Evolutionary conservation across 2,797 vertebrate species (phyloP), one percentile per base, ranked within the genome.

Genomic region (Eulemur albifrons): DNA sequence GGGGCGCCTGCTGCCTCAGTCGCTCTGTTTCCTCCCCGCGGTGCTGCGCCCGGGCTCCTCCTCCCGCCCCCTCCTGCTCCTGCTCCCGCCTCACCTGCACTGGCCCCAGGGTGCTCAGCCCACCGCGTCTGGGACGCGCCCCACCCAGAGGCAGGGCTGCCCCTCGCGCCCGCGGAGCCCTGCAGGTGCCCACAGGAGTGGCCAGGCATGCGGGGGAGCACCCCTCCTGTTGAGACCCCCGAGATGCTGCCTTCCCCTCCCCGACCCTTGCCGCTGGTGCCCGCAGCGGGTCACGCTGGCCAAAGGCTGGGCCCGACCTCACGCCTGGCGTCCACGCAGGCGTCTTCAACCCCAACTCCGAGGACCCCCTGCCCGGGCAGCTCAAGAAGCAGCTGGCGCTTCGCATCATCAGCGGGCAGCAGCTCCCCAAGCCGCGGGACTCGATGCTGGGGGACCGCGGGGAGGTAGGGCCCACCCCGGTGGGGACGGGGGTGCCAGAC

Each of bases 321-420:
- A 2, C 6, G 0, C 35, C 85, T 9, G 88, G 3, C 1, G 25
- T 63, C 91, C 83, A 77, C 73, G 1, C 96, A 99, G 99, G 99
- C 96, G 92, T 98, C 98, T 99, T 99, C 98, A 99, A 99, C 98
- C 99, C 99, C 69, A 99, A 99, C 95, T 98, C 99, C 1, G 99
- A 99, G 94, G 99, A 99, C 82, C 99, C 99, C 0, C 96, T 99
- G 90, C 99, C 99, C 0, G 99, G 99, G 75, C 99, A 99, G 35
- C 98, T 99, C 98, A 99, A 99, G 99, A 99, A 99, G 92, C 99
- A 99, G 97, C 98, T 99, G 95, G 98, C 99, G 67, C 97, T 99
- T 20, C 99, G 99, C 98, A 99, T 99, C 96, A 99, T 99, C 98
- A 99, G 99, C 3, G 99, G 99, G 20, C 99, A 99, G n/a, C 99